Evolutionary conservation across 2,113 vertebrate genomes (phyloP), one percentile per base, ranked within the genome.

Genomic region (Pseudopipra pipra): DNA sequence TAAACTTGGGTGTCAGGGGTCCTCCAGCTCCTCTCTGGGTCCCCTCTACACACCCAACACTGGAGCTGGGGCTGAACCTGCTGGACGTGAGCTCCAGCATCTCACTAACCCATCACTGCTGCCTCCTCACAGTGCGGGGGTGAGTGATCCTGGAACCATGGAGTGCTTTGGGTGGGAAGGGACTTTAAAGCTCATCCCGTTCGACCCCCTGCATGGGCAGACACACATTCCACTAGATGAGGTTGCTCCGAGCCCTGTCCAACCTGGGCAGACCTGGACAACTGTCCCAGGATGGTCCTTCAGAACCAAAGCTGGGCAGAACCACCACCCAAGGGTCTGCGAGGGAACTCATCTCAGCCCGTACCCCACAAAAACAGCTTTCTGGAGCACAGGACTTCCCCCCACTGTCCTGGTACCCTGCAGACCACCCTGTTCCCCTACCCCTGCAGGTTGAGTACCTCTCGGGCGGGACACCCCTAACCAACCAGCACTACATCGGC

Each of bases 401-500:
- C 31, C 12, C 55, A 23, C 21, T 37, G 4, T 39, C 15, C 47
- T 47, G n/a, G n/a, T 21, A 3, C 3, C 51, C 39, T 6, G 23
- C 25, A 43, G 70, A 33, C n/a, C 77, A 3, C 1, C 0, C 15
- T 80, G 59, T 73, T n/a, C 54, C 62, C 51, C 49, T 46, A 55
- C 58, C 6, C 66, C 68, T 2, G 3, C 77, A 99, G 99, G 93
- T 99, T 23, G 98, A 98, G 87, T 99, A 97, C 66, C 37, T 98
- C 6, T 98, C 98, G 0, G 97, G 97, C 0, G 99, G 99, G 8
- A 98, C 99, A 0, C 99, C 99, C 16, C 90, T 99, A 85, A 99
- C 98, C 72, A 98, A 98, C 97, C 98, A 98, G 24, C 95, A 99
- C 96, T 99, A 99, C 90, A 96, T 99, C 2, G 98, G 84, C 24